phyloP scores from a whole-genome alignment of 37 sponge, comb jelly and placozoan genomes.

The Halisarca cf. caerulea region DNA sequence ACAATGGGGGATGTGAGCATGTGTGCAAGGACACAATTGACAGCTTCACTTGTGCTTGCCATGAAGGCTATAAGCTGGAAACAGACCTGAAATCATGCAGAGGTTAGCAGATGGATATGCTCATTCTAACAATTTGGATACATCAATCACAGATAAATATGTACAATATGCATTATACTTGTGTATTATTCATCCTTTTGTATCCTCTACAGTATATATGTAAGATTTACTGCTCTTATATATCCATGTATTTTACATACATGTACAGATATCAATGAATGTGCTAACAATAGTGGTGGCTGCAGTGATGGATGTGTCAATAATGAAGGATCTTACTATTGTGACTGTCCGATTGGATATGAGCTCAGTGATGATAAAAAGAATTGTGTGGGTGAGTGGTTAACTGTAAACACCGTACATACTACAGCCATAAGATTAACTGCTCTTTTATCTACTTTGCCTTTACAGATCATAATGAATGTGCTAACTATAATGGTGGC shows the following conservation, averaged over 20 bases:
- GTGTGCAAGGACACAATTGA: not conserved
- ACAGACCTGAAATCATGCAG: not conserved
- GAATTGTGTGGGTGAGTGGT: not conserved
- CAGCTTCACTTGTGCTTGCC: not conserved
- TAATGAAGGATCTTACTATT: not conserved
- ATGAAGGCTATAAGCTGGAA: not conserved
- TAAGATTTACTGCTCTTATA: too few species aligned
- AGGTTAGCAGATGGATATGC: too few species aligned
- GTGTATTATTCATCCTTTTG: too few species aligned
- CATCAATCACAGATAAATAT: too few species aligned
- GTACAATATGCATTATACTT: too few species aligned
- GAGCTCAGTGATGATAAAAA: not conserved
- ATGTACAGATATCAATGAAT: not conserved
- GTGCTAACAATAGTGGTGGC: not conserved
- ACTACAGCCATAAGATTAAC: too few species aligned
- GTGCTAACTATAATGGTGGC: not conserved
- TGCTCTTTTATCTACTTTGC: too few species aligned
- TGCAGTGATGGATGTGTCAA: constrained; percentile 9
- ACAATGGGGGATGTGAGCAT: constrained; percentile 7
- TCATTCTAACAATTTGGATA: too few species aligned
- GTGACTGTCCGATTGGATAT: not conserved
- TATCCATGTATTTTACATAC: too few species aligned
- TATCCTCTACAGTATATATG: too few species aligned
- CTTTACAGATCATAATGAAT: constrained; percentile 3
- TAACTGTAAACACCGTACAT: too few species aligned